Evolutionary conservation across 2,797 vertebrate species (phyloP), one percentile per base, ranked within the genome.

Genomic region (Parambassis ranga): DNA sequence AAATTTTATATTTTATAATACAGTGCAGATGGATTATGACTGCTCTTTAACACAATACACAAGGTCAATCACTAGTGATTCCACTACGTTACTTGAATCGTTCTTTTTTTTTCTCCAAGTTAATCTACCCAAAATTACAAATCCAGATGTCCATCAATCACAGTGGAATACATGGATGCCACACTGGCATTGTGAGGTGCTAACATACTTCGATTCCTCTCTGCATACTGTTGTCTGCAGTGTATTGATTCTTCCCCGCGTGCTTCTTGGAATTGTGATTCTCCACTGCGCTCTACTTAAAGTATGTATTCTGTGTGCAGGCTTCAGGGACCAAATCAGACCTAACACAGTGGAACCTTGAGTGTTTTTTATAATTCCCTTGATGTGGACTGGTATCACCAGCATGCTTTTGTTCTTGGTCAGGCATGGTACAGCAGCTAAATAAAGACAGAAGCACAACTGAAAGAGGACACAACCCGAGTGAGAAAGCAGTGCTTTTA

Each of bases 71-170:
- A n/a, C n/a, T n/a, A n/a, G n/a, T n/a, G n/a, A n/a, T n/a, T n/a
- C n/a, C n/a, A n/a, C n/a, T n/a, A n/a, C n/a, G n/a, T n/a, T n/a
- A n/a, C n/a, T n/a, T n/a, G n/a, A n/a, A n/a, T n/a, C n/a, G n/a
- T n/a, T n/a, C n/a, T n/a, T n/a, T n/a, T n/a, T n/a, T n/a, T n/a
- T n/a, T n/a, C n/a, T n/a, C n/a, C n/a, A n/a, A n/a, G n/a, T n/a
- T n/a, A n/a, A n/a, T n/a, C n/a, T n/a, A n/a, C n/a, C n/a, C n/a
- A n/a, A n/a, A n/a, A n/a, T n/a, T n/a, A n/a, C 41, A 60, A 77
- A 82, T 69, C 55, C 52, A 38, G 70, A 75, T 75, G 33, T 79
- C 79, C 58, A 44, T 87, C 84, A 84, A 63, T 84, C 81, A 53
- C 52, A 51, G 37, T 52, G 61, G 75, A 67, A 64, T 68, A 44